Base-by-base conservation (phyloP, 2,113 vertebrate species). In the Nesoenas mayeri region DNA sequence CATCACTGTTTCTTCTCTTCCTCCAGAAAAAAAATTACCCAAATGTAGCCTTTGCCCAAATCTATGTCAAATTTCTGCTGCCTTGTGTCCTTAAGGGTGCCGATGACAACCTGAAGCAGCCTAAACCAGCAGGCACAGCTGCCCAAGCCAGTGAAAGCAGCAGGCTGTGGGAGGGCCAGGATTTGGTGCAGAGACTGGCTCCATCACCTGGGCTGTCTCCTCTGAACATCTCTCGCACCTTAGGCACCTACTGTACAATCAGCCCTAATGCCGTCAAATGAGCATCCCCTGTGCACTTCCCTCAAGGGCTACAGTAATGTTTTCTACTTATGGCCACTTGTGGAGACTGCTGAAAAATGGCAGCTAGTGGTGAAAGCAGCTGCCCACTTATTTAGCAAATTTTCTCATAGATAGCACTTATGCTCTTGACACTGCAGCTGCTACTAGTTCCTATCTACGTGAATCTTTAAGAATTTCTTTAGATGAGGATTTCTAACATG, bases 311-410 rank as follows among this genome's bases (percentile, higher is more conserved):
- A 34, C 72, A 66, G 79, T 71, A 71, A 89, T 84, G 40, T 93
- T 88, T 93, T 87, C 73, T 96, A 89, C 83, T 93, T 89, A 86
- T 0, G 25, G 83, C 44, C 84, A 93, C 85, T 88, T 95, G 73
- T 87, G 58, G 85, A 87, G 88, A 95, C 93, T 73, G 89, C 78
- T 82, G 88, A 94, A 96, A 95, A 96, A 96, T 72, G 91, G 90
- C 53, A 89, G 77, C 83, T 85, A 91, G 53, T n/a, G 85, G 65
- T 82, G 80, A 92, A 96, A 93, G 73, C 73, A 82, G 65, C 73
- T 93, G 66, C 73, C 50, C 93, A 81, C 79, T 94, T 93, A 90
- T 22, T 96, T 95, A 94, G 66, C 80, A 93, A 95, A 94, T 89
- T 94, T 94, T 91, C 83, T 88, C 18, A 1, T 19, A 87, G 69